These are phyloP conservation scores for Bombyx mandarina DNA, from an alignment of 1,140 invertebrate species.

Conservation along the genomic window DNA sequence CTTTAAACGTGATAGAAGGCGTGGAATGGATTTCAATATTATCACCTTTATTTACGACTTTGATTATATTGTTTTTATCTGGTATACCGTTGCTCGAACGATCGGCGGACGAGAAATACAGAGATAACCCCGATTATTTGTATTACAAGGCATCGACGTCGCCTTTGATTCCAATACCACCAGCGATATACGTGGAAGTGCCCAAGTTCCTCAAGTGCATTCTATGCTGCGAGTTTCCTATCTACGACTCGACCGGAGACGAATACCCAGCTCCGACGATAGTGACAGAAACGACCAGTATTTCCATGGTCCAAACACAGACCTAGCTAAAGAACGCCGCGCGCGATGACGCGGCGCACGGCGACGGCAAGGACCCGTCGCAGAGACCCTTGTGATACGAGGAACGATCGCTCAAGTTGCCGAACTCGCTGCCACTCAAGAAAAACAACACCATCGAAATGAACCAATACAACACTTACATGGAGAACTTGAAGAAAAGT, in stretches of 20 bases:
- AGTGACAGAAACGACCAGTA: conserved; percentile 81
- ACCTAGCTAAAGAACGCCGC: conserved; percentile 82
- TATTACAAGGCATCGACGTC: conserved; percentile 90
- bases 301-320: conserved; percentile 80
- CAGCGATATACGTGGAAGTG: conserved; percentile 85
- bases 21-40: conserved; percentile 87
- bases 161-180: conserved; percentile 88
- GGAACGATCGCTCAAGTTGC: conserved; percentile 48
- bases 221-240: conserved; percentile 88
- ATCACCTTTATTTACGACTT: conserved; percentile 89
- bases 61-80: conserved; percentile 91
- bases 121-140: conserved; percentile 86
- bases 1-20: conserved; percentile 86
- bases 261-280: conserved; percentile 75
- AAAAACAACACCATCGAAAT: conserved; percentile 62
- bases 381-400: conserved; percentile 65
- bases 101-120: conserved; percentile 88
- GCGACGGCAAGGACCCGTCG: conserved; percentile 23
- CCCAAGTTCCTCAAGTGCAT: conserved; percentile 86
- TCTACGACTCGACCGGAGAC: conserved; percentile 83
- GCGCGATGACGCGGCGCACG: conserved; percentile 56
- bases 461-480: conserved; percentile 58
- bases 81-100: conserved; percentile 89
- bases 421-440: conserved; percentile 62
- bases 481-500: conserved; percentile 55